Conservation (phyloP, 2,113 vertebrate species). For the Bagarius yarrelli region DNA sequence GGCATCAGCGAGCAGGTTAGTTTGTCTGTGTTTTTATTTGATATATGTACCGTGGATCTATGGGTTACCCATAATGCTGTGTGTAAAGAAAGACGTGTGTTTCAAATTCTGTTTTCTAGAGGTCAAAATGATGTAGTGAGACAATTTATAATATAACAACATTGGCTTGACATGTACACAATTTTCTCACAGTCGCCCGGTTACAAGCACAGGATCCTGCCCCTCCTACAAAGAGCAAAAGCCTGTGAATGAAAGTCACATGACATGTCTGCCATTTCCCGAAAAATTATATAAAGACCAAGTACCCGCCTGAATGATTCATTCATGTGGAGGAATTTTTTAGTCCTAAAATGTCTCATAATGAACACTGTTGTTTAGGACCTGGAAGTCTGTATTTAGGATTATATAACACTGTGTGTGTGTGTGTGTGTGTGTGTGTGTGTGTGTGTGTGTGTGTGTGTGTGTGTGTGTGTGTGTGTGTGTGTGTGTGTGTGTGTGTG, state of each 20-base stretch:
- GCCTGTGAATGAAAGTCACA: too few relatives aligned
- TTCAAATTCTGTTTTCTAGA: background rate
- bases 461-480: background rate
- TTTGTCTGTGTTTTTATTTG: constrained; percentile 11
- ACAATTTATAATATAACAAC: background rate
- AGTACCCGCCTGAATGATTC: too few relatives aligned
- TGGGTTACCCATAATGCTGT: background rate
- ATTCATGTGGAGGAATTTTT: too few relatives aligned
- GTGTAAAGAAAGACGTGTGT: background rate
- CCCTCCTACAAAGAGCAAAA: too few relatives aligned
- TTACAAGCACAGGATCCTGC: background rate
- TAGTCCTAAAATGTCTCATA: too few relatives aligned
- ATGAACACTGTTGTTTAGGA: background rate
- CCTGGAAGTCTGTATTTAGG: background rate
- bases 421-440: too few relatives aligned
- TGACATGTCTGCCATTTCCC: too few relatives aligned
- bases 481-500: background rate
- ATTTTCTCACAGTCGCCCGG: background rate
- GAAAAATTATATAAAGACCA: too few relatives aligned
- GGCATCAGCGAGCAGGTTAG: constrained; percentile 97
- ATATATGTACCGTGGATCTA: background rate
- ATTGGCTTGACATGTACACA: background rate
- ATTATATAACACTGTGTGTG: background rate
- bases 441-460: too few relatives aligned
- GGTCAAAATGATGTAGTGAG: background rate